Base-by-base conservation (phyloP, 2,888 invertebrate genomes). In the Papilio gigon region DNA sequence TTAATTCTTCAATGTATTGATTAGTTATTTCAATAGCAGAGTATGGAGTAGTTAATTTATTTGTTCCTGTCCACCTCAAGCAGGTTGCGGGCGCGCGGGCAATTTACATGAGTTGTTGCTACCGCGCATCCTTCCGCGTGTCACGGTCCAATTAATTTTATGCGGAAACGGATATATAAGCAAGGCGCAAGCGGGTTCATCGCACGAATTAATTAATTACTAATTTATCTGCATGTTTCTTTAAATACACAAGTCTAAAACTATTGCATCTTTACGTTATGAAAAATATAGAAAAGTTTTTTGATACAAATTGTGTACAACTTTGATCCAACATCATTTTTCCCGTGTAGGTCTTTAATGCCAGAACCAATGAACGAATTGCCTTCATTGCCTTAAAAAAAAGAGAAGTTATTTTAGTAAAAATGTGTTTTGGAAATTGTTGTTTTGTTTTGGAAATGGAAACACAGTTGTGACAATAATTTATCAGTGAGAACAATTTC, bases 101-200 rank as follows among this genome's bases (percentile, higher is more conserved):
- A 85, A 90, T 89, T 86, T 85, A 88, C 86, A 88, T 91, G 90
- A 90, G 87, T 88, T 87, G 90, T 90, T 85, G 84, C 86, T 78
- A 80, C 78, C 86, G 83, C 83, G 84, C 87, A 88, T 91, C 91
- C 90, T 90, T 90, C 90, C 90, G 87, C 80, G 79, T 80, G 86
- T 86, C 85, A 87, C 85, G 83, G 87, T 76, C 88, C 89, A 88
- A 90, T 91, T 90, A 90, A 91, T 91, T 87, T 89, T 85, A 87
- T 83, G 84, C 89, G 90, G 90, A 90, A 90, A 84, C 88, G 89
- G 90, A 90, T 87, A 88, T 86, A 84, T 82, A 83, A 84, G 85
- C 84, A 80, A 81, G 81, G 84, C 86, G 85, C 84, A 88, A 90
- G 87, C 84, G 86, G 85, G 84, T 82, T 87, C 87, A 85, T 86